Evolutionary conservation across 2,888 invertebrate species (phyloP), one percentile per base, ranked within the genome.

Genomic region (Arctia plantaginis): DNA sequence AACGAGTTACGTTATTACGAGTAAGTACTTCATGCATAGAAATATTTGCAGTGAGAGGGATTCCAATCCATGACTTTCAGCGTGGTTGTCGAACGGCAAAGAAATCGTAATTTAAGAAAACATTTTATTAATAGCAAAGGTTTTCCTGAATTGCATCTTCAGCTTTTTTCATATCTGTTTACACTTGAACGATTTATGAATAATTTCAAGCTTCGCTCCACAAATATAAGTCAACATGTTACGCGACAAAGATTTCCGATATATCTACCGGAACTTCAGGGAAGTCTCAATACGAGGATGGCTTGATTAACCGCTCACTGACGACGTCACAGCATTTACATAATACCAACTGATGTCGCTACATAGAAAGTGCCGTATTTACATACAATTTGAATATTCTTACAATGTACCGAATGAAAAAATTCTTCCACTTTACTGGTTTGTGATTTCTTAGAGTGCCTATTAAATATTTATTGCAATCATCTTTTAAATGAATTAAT

Each of bases 331-430:
- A 72, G 75, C 78, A 90, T 90, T 92, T 89, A 80, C 93, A 93
- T 93, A 92, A 92, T 90, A 87, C 89, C 88, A 86, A 88, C 89
- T 90, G 90, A 90, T 90, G 91, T 91, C 85, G 88, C 86, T 85
- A 88, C 78, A 83, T 83, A 83, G 83, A 87, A 85, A 83, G 84
- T 85, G 72, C 79, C 66, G 78, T 88, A 92, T 93, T 92, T 90
- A 89, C 91, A 92, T 92, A 89, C 86, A 85, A 91, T 92, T 91
- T 90, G 89, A 91, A 91, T 92, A 88, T 84, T 76, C 86, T 84
- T 82, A 84, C 80, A 87, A 77, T 80, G 84, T 79, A 82, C 79
- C 78, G 77, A 85, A 84, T 77, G 82, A 82, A 82, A 85, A 84
- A 85, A 85, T 78, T 74, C 67, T 71, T 64, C 41, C 33, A 72